Conservation (phyloP, 1,140 invertebrate species). For the Hyphantria cunea region DNA sequence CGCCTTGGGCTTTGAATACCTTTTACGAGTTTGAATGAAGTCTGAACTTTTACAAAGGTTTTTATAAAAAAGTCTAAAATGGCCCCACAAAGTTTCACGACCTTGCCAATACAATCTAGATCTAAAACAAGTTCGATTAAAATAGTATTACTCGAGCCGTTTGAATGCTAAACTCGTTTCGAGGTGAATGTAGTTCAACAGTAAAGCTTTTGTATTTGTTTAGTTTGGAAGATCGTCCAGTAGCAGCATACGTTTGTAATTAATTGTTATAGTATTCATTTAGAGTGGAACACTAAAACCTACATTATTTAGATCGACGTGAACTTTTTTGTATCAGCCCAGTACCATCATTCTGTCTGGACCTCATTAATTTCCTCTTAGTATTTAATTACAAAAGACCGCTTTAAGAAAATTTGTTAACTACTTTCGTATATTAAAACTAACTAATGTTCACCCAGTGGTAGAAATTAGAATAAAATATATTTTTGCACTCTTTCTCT, state of each 20-base stretch:
- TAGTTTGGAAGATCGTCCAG: constrained; percentile 33
- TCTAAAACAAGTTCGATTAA: constrained; percentile 36
- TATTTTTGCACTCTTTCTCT: too few species aligned
- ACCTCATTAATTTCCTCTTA: too few species aligned
- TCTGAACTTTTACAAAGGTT: neutral
- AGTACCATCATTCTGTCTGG: too few species aligned
- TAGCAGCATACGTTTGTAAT: constrained; percentile 25
- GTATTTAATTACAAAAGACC: too few species aligned
- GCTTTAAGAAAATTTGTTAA: too few species aligned
- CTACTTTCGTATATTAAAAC: too few species aligned
- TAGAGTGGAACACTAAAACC: constrained; percentile 23
- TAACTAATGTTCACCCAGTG: too few species aligned
- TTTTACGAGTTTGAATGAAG: neutral
- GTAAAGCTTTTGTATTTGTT: constrained; percentile 33
- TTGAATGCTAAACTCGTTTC: constrained; percentile 37
- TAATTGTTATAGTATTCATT: constrained; percentile 33
- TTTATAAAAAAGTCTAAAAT: constrained; percentile 12
- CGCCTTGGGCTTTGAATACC: neutral
- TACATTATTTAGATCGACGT: constrained; percentile 11
- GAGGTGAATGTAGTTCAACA: constrained; percentile 34
- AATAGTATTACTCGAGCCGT: constrained; percentile 36
- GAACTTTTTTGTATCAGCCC: too few species aligned
- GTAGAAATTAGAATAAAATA: too few species aligned
- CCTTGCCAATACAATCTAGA: constrained; percentile 30
- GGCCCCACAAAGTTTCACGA: constrained; percentile 24